Percentiles rank a stretch among this genome's conserved stretches.
Conservation (phyloP, 2,797 vertebrate genomes). For the Phrynocephalus guinanensis region DNA sequence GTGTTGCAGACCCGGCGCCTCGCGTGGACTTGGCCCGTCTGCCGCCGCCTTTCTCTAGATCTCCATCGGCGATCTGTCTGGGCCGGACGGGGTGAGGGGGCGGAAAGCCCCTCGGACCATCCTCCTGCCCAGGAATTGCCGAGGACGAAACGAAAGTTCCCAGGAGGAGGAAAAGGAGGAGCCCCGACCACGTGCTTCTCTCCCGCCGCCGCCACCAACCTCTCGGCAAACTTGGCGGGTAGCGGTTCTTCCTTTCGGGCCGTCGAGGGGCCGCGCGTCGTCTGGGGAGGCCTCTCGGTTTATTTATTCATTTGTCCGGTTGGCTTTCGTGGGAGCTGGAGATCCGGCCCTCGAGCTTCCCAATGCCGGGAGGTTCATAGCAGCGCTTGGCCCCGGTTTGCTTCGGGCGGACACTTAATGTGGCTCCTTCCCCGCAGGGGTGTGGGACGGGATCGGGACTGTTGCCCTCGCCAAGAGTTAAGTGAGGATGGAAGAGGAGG, state of each 20-base stretch:
- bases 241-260: too few relatives aligned
- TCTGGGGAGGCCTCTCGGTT: too few relatives aligned
- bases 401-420: background rate
- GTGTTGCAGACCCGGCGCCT: too few relatives aligned
- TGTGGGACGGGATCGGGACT: too few relatives aligned
- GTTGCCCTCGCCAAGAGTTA: too few relatives aligned
- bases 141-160: background rate
- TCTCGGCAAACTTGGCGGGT: background rate
- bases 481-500: constrained; percentile 59
- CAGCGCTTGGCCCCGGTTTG: background rate
- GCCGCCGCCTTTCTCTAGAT: background rate
- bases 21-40: background rate
- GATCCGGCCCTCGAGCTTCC: background rate
- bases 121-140: background rate
- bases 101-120: background rate
- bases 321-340: background rate
- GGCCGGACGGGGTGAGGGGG: too few relatives aligned
- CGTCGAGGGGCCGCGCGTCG: too few relatives aligned
- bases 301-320: too few relatives aligned
- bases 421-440: too few relatives aligned
- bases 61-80: background rate
- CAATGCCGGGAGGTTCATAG: background rate
- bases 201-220: background rate
- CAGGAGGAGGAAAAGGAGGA: background rate
- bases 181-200: background rate